A percentile compares a stretch with the other conserved stretches of the same genome.
Conservation (phyloP, 2,888 invertebrate genomes). For the Euzetes globulus region DNA sequence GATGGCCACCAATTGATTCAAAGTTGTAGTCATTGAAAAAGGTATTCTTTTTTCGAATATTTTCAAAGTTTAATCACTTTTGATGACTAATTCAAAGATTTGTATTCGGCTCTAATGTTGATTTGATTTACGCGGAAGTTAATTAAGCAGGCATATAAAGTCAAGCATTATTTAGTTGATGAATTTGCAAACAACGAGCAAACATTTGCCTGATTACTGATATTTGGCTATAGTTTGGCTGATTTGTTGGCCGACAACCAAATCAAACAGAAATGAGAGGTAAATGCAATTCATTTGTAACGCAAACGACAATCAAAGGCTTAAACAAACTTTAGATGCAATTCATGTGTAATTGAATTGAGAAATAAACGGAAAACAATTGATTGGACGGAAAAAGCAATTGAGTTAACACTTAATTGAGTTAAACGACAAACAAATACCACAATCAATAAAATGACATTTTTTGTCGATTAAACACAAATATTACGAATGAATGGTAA, state of each 20-base stretch:
- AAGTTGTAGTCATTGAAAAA: no score
- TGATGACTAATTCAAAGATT: no score
- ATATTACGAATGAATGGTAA: not conserved
- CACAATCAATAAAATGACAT: not conserved
- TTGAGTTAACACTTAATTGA: not conserved
- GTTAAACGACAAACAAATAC: slow-evolving; percentile 10
- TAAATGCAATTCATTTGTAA: not conserved
- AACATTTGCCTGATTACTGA: no score
- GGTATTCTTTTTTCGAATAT: no score
- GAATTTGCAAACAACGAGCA: no score
- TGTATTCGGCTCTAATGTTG: no score
- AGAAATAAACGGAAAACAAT: not conserved
- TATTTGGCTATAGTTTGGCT: no score
- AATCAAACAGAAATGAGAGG: not conserved
- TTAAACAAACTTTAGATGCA: not conserved
- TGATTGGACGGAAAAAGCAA: not conserved
- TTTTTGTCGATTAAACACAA: not conserved
- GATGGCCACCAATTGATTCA: no score
- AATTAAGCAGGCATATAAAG: no score
- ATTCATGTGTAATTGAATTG: not conserved
- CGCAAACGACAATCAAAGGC: not conserved
- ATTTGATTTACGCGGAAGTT: no score
- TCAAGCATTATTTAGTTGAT: no score
- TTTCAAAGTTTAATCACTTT: no score
- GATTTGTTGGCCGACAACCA: slow-evolving; percentile 3